Percentiles rank a stretch among this genome's conserved stretches.
Conservation (phyloP, 2,888 invertebrate species). For the Campopleginae sp. region DNA sequence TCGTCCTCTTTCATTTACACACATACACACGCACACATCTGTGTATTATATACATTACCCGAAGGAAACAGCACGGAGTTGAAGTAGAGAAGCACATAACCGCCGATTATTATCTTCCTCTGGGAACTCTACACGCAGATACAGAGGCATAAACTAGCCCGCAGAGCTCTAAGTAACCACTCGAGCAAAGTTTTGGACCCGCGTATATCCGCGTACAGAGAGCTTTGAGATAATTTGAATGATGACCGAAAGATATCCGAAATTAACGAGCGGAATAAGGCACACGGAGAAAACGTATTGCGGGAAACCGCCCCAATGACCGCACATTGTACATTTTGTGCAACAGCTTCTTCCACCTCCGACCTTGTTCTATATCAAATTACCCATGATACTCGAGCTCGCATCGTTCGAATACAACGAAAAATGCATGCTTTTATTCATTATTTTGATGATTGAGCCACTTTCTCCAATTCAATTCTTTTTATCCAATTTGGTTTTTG, state of each 20-base stretch:
- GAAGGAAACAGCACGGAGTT: constrained; percentile 42
- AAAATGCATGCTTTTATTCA: too few species aligned
- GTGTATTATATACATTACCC: not conserved
- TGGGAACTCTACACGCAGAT: constrained; percentile 41
- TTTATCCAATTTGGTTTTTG: too few species aligned
- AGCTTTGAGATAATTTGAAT: constrained; percentile 43
- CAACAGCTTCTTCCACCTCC: not conserved
- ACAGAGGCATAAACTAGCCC: constrained; percentile 20
- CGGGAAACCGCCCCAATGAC: constrained; percentile 19
- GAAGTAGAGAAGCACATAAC: constrained; percentile 60
- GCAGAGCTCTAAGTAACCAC: constrained; percentile 24
- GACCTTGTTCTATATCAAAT: not conserved
- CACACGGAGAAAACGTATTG: constrained; percentile 21
- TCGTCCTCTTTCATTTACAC: not conserved
- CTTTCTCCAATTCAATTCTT: too few species aligned
- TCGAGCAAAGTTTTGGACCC: constrained; percentile 37
- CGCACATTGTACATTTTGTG: constrained; percentile 10
- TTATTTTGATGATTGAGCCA: too few species aligned
- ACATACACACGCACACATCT: not conserved
- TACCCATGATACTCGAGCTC: too few species aligned
- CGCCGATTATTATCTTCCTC: constrained; percentile 68
- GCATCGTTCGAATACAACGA: too few species aligned
- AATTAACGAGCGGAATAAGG: constrained; percentile 45
- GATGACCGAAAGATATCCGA: constrained; percentile 60
- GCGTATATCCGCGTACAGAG: constrained; percentile 33